Base-by-base conservation (phyloP, 1,140 invertebrate species). In the Stegodyphus dumicola region DNA sequence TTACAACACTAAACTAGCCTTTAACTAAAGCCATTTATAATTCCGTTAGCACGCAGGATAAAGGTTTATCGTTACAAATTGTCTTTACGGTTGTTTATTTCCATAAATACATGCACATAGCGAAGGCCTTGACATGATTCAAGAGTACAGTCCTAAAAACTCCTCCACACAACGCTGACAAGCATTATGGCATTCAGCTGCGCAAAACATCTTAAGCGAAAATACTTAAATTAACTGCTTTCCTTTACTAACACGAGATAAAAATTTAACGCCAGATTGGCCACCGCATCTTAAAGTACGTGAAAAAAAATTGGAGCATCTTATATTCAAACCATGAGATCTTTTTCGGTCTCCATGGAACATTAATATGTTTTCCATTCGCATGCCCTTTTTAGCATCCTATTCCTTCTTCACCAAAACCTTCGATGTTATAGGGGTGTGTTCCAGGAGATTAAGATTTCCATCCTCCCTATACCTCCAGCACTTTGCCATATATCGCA, bases 401-500 rank as follows among this genome's bases (percentile, higher is more conserved):
- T 71, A 71, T 33, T 33, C 33, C 33, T 33, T 33, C 33, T 33
- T 33, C 33, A 33, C 33, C 33, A 33, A 33, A 33, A 33, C 69
- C 51, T 53, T 15, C 77, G 51, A 80, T 56, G 71, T 33, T 33
- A 33, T 33, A 80, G 65, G 18, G 17, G 15, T 10, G 49, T 48
- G 7, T 56, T 33, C 33, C 33, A 52, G 67, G 33, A 60, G 83
- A 77, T 85, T 77, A 85, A 85, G 65, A 85, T 85, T 85, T 77
- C 54, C 33, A 74, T 48, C 13, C 9, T 56, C 70, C 9, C 53
- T 70, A 48, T 60, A 66, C 48, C 54, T 74, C 10, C 52, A 17
- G 3, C 33, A 33, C 33, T 33, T 33, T 33, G 33, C 33, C 33
- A 33, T 33, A 33, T 33, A 33, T 33, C 33, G 33, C 33, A 33